phyloP scores from a whole-genome alignment of 1,140 invertebrate genomes.

The Lepidurus apus region DNA sequence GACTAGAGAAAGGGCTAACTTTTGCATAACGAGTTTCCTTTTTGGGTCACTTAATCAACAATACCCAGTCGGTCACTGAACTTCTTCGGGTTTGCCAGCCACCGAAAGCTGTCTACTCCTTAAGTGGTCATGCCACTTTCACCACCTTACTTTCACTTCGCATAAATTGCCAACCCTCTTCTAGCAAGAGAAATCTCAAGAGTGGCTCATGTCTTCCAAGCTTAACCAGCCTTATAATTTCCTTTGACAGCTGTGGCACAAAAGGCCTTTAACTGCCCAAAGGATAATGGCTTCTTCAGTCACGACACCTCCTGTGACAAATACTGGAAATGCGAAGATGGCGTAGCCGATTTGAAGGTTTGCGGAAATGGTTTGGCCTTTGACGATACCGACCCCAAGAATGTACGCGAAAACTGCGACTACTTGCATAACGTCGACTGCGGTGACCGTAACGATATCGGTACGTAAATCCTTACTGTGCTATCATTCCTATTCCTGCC shows the following conservation, averaged over 20 bases:
- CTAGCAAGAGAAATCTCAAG: background rate
- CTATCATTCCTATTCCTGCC: background rate
- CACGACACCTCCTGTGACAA: slow-evolving; percentile 85
- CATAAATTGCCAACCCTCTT: background rate
- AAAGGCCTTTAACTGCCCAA: slow-evolving; percentile 84
- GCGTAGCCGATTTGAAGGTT: slow-evolving; percentile 78
- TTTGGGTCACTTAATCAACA: slow-evolving; percentile 1
- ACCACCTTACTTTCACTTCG: background rate
- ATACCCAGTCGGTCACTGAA: background rate
- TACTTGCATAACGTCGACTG: slow-evolving; percentile 94
- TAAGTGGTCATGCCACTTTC: background rate
- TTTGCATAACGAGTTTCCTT: background rate
- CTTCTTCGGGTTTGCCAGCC: background rate
- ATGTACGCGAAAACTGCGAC: slow-evolving; percentile 88
- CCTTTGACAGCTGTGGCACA: slow-evolving; percentile 46
- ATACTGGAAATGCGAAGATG: slow-evolving; percentile 92
- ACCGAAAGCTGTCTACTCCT: too few relatives aligned
- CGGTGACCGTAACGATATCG: slow-evolving; percentile 75
- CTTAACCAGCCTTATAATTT: background rate
- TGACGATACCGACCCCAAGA: slow-evolving; percentile 79
- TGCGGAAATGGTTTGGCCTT: slow-evolving; percentile 92
- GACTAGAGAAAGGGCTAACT: background rate
- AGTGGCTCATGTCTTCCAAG: background rate
- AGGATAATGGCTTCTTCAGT: slow-evolving; percentile 90
- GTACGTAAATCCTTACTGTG: slow-evolving; percentile 46